phyloP scores from a whole-genome alignment of 2,113 vertebrate species.

The Alethe diademata region DNA sequence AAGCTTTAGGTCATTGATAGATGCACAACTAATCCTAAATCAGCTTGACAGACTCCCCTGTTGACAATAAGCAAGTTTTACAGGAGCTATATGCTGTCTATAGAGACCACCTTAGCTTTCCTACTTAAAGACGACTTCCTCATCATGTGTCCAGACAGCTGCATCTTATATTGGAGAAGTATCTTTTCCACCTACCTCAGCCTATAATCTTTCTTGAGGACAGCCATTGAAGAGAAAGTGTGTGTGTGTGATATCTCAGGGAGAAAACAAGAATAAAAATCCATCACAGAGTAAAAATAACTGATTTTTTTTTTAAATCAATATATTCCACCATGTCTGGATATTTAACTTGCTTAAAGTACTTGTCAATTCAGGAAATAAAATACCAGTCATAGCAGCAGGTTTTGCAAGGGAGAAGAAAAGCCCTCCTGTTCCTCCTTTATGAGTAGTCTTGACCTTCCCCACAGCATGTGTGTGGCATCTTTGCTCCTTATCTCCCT shows the following conservation, averaged over 20 bases:
- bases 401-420: not conserved
- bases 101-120: not conserved
- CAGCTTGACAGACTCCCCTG: not conserved
- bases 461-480: not conserved
- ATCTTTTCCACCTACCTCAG: not conserved
- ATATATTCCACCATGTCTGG: not conserved
- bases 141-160: not conserved
- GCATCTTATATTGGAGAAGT: not conserved
- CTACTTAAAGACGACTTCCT: not conserved
- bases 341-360: slow-evolving; percentile 1
- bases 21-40: not conserved
- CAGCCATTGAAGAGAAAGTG: not conserved
- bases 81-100: not conserved
- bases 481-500: not conserved
- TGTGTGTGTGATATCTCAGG: not conserved
- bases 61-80: not conserved
- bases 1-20: not conserved
- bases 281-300: not conserved
- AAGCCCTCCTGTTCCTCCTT: not conserved
- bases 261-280: not conserved
- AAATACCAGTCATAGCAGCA: not conserved
- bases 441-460: not conserved
- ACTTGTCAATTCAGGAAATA: not conserved
- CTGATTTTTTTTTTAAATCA: not conserved
- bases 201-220: not conserved